These are phyloP conservation scores for Corvus cornix DNA, from an alignment of 2,113 vertebrate species.

Conservation along the genomic window DNA sequence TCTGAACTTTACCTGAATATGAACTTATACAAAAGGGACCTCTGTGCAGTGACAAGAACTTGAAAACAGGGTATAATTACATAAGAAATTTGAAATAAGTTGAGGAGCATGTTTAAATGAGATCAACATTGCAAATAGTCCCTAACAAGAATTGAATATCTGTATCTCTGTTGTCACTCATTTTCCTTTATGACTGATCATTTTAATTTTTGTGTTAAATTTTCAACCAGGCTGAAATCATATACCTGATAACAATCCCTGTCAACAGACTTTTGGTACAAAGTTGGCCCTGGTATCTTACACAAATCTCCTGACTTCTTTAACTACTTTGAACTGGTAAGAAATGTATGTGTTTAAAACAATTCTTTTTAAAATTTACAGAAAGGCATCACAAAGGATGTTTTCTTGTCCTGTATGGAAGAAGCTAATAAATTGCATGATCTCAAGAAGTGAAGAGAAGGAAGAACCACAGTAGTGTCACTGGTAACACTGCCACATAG, in stretches of 20 bases:
- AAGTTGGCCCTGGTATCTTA: background rate
- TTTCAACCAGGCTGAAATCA: background rate
- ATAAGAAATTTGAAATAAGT: background rate
- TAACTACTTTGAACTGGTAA: background rate
- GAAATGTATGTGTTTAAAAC: background rate
- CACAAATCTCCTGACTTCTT: background rate
- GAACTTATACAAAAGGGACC: background rate
- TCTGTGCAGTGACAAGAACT: conserved; percentile 4
- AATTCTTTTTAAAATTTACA: too few species aligned
- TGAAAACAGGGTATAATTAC: background rate
- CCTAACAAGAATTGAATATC: background rate
- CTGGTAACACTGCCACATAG: background rate
- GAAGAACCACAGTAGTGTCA: background rate
- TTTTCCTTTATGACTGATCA: background rate
- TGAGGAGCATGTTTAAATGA: background rate
- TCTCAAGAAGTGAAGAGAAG: background rate
- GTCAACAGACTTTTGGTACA: background rate
- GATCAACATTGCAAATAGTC: background rate
- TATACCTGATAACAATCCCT: background rate
- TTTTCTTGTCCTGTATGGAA: background rate
- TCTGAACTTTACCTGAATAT: background rate
- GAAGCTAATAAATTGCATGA: background rate
- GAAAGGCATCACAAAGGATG: background rate
- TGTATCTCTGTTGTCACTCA: background rate
- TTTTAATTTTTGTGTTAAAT: background rate